These are phyloP conservation scores for Globodera ellingtonae DNA, from an alignment of 1,140 invertebrate genomes.

Conservation along the genomic window DNA sequence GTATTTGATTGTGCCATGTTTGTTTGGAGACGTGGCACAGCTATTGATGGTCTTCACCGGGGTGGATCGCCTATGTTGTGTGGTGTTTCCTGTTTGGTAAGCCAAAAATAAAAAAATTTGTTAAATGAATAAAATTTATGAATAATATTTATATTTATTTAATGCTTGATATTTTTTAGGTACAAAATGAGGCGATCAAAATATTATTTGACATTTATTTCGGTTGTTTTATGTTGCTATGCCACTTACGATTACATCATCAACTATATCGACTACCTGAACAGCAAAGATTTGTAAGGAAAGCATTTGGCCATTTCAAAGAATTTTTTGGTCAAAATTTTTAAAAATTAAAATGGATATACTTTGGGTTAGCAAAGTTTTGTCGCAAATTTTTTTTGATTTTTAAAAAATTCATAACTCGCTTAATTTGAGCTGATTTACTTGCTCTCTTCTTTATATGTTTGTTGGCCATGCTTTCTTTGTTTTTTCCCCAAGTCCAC, in stretches of 20 bases:
- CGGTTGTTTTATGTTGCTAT: background rate
- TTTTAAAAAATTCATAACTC: too few relatives aligned
- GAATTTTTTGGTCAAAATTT: too few relatives aligned
- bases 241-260: background rate
- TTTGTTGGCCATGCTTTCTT: too few relatives aligned
- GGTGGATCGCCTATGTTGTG: background rate
- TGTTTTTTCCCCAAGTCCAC: too few relatives aligned
- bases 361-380: too few relatives aligned
- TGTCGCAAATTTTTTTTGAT: too few relatives aligned
- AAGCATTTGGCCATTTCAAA: too few relatives aligned
- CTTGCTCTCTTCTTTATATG: too few relatives aligned
- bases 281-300: background rate
- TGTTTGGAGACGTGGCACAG: background rate
- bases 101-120: background rate
- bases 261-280: background rate
- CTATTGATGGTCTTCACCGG: background rate
- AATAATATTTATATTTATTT: too few relatives aligned
- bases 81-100: background rate
- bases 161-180: background rate
- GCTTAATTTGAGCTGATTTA: too few relatives aligned
- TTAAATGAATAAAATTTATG: background rate
- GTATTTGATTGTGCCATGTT: background rate
- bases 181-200: background rate
- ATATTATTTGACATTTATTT: background rate
- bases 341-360: too few relatives aligned